Evolutionary conservation across 2,888 invertebrate genomes (phyloP).

Genomic region (Tillus elongatus): DNA sequence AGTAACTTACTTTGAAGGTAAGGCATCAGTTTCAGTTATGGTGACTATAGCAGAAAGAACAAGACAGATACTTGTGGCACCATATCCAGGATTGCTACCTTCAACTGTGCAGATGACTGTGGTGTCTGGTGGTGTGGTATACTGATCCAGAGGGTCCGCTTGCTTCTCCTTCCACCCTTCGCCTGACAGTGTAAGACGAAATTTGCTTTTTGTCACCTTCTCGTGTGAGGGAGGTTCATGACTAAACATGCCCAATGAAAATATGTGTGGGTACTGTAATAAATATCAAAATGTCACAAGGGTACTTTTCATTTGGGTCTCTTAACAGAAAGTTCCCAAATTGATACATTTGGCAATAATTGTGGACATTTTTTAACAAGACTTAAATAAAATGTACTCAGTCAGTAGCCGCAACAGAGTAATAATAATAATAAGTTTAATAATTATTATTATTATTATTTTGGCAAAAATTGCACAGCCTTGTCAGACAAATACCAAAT

Average conservation of each 20-base stretch:
- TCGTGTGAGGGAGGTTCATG: slow-evolving; percentile 57
- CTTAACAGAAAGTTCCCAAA: too few relatives aligned
- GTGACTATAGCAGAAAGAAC: slow-evolving; percentile 66
- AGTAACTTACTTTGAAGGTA: slow-evolving; percentile 63
- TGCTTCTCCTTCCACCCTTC: slow-evolving; percentile 67
- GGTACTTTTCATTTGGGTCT: slow-evolving; percentile 37
- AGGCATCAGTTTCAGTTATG: slow-evolving; percentile 61
- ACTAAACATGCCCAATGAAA: slow-evolving; percentile 50
- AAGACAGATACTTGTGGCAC: slow-evolving; percentile 65
- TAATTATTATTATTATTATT: too few relatives aligned
- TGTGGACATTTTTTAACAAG: too few relatives aligned
- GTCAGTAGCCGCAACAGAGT: too few relatives aligned
- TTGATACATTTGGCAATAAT: too few relatives aligned
- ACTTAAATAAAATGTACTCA: too few relatives aligned
- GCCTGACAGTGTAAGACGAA: slow-evolving; percentile 62
- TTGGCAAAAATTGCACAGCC: too few relatives aligned
- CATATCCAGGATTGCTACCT: slow-evolving; percentile 71
- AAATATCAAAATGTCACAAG: background rate
- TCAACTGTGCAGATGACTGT: slow-evolving; percentile 56
- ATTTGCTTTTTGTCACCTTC: slow-evolving; percentile 51
- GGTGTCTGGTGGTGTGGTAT: slow-evolving; percentile 53
- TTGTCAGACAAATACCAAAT: too few relatives aligned
- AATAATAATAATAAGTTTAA: too few relatives aligned
- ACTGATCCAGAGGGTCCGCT: slow-evolving; percentile 48
- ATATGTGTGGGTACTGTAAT: slow-evolving; percentile 14